phyloP scores from a whole-genome alignment of 2,888 invertebrate species.

The Pristionchus exspectatus region DNA sequence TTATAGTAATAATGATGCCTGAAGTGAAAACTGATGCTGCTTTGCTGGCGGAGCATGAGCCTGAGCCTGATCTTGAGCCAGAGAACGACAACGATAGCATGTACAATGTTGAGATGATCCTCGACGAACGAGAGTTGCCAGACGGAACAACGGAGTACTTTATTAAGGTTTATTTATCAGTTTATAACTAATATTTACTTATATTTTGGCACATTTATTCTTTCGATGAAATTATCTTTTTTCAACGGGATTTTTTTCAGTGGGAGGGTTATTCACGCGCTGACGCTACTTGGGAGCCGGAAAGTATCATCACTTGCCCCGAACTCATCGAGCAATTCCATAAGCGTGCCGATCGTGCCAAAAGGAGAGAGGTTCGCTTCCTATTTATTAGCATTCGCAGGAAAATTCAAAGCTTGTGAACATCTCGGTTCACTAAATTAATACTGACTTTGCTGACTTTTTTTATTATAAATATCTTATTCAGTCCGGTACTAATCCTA shows the following conservation, averaged over 20 bases:
- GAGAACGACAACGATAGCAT: not conserved
- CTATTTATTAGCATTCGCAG: no score
- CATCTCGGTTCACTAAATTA: no score
- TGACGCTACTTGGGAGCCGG: conserved; percentile 54
- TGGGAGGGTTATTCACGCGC: conserved; percentile 49
- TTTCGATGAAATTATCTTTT: not conserved
- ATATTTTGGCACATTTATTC: not conserved
- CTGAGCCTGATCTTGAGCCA: no score
- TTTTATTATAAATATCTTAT: no score
- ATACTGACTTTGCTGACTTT: no score
- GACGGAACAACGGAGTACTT: conserved; percentile 49
- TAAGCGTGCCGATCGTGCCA: not conserved
- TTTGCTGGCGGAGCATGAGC: no score
- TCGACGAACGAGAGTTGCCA: conserved; percentile 18
- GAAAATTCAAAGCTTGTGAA: no score
- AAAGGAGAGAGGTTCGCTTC: not conserved
- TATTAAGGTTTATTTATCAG: conserved; percentile 36
- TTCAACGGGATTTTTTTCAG: not conserved
- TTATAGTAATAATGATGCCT: not conserved
- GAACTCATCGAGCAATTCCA: conserved; percentile 52
- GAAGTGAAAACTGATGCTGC: not conserved
- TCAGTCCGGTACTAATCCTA: no score
- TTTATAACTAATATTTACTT: not conserved
- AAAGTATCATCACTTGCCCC: conserved; percentile 51
- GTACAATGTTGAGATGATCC: conserved; percentile 52